Conservation (phyloP, 1,140 invertebrate species). For the Meloidogyne chitwoodi region DNA sequence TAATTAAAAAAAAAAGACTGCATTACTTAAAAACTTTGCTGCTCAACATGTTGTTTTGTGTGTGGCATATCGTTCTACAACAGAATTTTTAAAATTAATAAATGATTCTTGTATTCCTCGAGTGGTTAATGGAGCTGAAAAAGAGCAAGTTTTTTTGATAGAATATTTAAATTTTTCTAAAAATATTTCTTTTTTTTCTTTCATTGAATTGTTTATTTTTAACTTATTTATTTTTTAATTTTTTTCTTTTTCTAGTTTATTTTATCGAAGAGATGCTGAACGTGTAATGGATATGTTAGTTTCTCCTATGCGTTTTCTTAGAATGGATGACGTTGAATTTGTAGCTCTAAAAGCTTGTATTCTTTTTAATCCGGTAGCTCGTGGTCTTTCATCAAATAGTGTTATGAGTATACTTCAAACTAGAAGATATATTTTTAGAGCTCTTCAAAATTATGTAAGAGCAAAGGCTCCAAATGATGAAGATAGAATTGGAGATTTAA, state of each 20-base stretch:
- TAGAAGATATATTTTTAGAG: conserved; percentile 49
- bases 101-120: conserved; percentile 57
- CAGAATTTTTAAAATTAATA: conserved; percentile 48
- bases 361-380: conserved; percentile 57
- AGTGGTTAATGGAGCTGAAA: conserved; percentile 33
- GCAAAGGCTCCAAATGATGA: conserved; percentile 35
- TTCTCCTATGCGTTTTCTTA: conserved; percentile 56
- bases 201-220: no score
- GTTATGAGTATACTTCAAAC: conserved; percentile 54
- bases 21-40: conserved; percentile 57
- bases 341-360: conserved; percentile 59
- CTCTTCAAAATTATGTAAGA: conserved; percentile 46
- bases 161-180: neutral
- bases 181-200: neutral
- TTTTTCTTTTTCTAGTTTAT: neutral
- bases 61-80: conserved; percentile 54
- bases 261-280: conserved; percentile 19
- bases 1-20: conserved; percentile 31
- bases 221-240: neutral
- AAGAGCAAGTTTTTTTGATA: conserved; percentile 27
- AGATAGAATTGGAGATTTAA: conserved; percentile 52
- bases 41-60: conserved; percentile 57
- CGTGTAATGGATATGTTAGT: conserved; percentile 57
- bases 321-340: conserved; percentile 57
- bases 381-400: conserved; percentile 40